Base-by-base conservation (phyloP, 2,113 vertebrate genomes). In the Elgaria multicarinata region DNA sequence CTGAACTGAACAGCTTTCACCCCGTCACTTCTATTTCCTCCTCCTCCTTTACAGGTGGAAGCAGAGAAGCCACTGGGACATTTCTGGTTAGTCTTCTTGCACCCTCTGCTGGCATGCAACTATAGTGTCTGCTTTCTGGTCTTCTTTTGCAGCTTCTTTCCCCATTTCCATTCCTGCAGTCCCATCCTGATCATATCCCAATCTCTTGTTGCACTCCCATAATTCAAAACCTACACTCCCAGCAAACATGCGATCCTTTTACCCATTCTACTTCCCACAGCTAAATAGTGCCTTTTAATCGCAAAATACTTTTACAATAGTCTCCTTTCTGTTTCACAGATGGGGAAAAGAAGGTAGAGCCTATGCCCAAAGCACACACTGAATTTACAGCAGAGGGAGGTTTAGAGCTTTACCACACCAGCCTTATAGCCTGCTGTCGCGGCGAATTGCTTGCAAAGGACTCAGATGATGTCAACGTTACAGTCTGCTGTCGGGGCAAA, bases 71-170 rank as follows among this genome's bases (percentile, higher is more conserved):
- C 31, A 50, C 10, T 8, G 36, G 20, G 62, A 20, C 18, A 44
- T 62, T 74, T 74, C 67, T 75, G 33, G 39, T 66, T 67, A 39
- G 62, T 53, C 22, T 22, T 89, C 22, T 39, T 66, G 39, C 42
- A n/a, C 44, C 88, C 42, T 58, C 81, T 89, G 81, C 72, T 89
- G 88, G 58, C 72, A 64, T 36, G 33, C 42, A 50, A 24, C 44
- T 13, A 18, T 9, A 64, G 71, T 36, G 71, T 42, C 58, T n/a
- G 33, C 9, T 33, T 46, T 66, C 22, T 26, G 22, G 18, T 46
- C 31, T 76, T 46, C 31, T 76, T 9, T 24, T 28, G 8, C 14
- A 64, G 12, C 26, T 24, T 16, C 28, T 22, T 83, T 24, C 42
- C 24, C 16, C 55, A 75, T 83, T 83, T 83, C 53, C 36, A 5